phyloP scores from a whole-genome alignment of 2,113 vertebrate genomes.

The Tragelaphus imberbis region DNA sequence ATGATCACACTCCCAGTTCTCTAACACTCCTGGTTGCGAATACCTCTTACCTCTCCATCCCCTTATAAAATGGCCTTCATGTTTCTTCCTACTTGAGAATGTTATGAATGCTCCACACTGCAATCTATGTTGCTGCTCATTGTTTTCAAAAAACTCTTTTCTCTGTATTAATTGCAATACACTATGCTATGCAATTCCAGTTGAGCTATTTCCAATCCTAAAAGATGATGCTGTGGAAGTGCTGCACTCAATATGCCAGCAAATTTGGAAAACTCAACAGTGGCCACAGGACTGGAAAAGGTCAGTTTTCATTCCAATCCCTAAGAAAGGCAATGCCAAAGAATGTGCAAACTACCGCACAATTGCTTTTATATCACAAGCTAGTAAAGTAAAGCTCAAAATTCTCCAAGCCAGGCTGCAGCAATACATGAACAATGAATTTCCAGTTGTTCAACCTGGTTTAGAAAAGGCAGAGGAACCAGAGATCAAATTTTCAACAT shows the following conservation, averaged over 20 bases:
- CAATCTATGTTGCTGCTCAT: neutral
- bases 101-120: neutral
- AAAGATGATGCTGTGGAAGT: neutral
- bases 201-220: neutral
- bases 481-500: neutral
- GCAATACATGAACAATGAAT: neutral
- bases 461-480: neutral
- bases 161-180: neutral
- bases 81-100: neutral
- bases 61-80: neutral
- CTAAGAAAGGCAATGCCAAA: neutral
- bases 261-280: neutral
- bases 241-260: neutral
- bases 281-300: neutral
- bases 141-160: neutral
- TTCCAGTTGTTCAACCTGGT: neutral
- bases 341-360: neutral
- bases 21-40: neutral
- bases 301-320: neutral
- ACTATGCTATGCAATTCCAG: neutral
- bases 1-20: neutral
- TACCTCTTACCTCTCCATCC: rapidly evolving
- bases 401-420: neutral
- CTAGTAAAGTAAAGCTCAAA: neutral
- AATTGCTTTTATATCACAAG: neutral